phyloP scores from a whole-genome alignment of 2,113 vertebrate species.

The Neolamprologus caudopunctatus region DNA sequence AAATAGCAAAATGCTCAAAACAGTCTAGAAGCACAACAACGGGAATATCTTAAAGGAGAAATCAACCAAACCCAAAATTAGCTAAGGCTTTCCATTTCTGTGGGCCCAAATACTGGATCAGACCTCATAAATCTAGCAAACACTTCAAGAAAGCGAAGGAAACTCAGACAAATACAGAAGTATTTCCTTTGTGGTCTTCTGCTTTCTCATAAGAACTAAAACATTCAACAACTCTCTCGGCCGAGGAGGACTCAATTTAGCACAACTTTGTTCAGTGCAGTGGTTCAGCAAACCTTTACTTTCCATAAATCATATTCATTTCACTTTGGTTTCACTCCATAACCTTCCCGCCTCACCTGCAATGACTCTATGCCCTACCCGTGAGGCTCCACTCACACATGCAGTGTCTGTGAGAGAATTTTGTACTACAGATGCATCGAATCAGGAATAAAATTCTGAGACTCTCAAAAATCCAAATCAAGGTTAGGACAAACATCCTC shows the following conservation, averaged over 20 bases:
- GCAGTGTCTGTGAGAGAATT: too few species aligned
- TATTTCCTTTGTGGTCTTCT: background rate
- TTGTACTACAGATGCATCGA: fast-evolving
- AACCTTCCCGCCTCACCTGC: background rate
- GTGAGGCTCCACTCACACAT: background rate
- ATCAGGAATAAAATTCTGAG: background rate
- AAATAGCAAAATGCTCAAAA: background rate
- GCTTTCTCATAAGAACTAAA: background rate
- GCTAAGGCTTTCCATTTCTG: background rate
- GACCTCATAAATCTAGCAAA: background rate
- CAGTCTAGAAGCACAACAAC: background rate
- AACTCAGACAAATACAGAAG: background rate
- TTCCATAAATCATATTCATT: background rate
- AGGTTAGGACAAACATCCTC: background rate
- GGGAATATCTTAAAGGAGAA: fast-evolving
- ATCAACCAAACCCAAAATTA: background rate
- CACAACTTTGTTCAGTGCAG: background rate
- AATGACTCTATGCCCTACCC: background rate
- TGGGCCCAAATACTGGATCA: background rate
- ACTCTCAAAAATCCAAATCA: background rate
- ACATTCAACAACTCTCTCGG: background rate
- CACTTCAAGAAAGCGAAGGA: background rate
- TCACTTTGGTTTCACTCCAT: background rate
- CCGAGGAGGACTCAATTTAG: background rate
- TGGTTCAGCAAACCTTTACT: background rate